Evolutionary conservation across 2,797 vertebrate genomes (phyloP).

Genomic region (Lacerta viridis): DNA sequence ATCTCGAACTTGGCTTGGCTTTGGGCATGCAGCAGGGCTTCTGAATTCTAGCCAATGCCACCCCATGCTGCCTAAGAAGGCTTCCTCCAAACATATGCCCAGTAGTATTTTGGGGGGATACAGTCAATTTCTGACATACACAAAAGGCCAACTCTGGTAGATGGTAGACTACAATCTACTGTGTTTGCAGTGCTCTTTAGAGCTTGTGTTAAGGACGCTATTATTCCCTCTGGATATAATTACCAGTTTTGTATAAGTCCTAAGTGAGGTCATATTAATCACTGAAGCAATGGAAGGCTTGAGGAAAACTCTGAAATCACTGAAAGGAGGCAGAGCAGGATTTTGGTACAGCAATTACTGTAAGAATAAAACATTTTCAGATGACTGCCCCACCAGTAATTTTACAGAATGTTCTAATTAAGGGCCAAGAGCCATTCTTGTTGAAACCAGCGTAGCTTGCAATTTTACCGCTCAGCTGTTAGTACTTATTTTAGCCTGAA

Average conservation of each 20-base stretch:
- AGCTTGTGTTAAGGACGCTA: conserved; percentile 47
- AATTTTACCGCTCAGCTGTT: conserved; percentile 69
- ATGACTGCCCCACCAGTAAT: conserved; percentile 31
- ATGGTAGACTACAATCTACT: neutral
- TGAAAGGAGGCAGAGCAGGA: conserved; percentile 46
- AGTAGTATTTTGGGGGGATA: too few relatives aligned
- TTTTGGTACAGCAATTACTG: conserved; percentile 33
- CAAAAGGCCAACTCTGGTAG: neutral
- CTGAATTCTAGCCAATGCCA: neutral
- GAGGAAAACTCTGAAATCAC: conserved; percentile 34
- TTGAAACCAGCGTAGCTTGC: conserved; percentile 56
- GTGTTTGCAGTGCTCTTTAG: conserved; percentile 24
- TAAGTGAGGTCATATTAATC: conserved; percentile 50
- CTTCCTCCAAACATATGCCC: too few relatives aligned
- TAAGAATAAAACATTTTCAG: conserved; percentile 25
- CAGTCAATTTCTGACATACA: neutral
- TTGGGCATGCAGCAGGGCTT: neutral
- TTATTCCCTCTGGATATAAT: conserved; percentile 48
- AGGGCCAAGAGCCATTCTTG: conserved; percentile 47
- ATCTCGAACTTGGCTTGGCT: neutral
- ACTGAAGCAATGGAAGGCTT: conserved; percentile 39
- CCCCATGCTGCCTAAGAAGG: too few relatives aligned
- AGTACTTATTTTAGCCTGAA: conserved; percentile 61
- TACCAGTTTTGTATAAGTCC: conserved; percentile 30
- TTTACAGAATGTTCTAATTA: conserved; percentile 60